Base-by-base conservation (phyloP, 2,797 vertebrate species). In the Enteromius mattozi region DNA sequence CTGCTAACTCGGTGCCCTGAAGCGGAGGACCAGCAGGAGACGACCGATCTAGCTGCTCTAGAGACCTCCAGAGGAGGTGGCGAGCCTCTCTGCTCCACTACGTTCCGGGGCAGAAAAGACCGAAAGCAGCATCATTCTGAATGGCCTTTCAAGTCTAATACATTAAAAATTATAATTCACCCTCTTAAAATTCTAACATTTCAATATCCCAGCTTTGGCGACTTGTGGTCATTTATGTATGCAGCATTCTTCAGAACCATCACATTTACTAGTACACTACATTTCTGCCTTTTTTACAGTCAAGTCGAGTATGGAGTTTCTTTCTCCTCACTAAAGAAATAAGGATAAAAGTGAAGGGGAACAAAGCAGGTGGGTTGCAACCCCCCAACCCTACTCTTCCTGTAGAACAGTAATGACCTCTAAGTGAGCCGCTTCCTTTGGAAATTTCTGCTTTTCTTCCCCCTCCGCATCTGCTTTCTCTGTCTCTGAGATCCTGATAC, bases 391-490 rank as follows among this genome's bases (percentile, higher is more conserved):
- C 42, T 77, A 49, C 35, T 37, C 65, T 33, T 90, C 69, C 69
- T 86, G 83, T 82, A 79, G 71, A 79, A 79, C 79, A 82, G 86
- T 84, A 88, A 89, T 88, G 89, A 89, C 88, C 84, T 88, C 84
- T 88, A 84, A 89, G 83, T 88, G 77, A 87, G 83, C 85, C 72
- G 75, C 86, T 87, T 87, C 87, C 76, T 81, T 87, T 77, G 71
- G 83, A 89, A 88, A 85, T 49, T 66, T 84, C 30, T 30, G 71
- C 70, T 74, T 78, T 78, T 80, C 75, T 76, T 77, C 83, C 35
- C 45, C 69, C 69, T 69, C 74, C 83, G 81, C 90, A 91, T 92
- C 86, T 88, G 90, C 79, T 91, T 86, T 87, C 84, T 78, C 81
- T 72, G 80, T 88, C 65, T 85, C 42, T 16, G 19, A 63, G 85